Base-by-base conservation (phyloP, 2,888 invertebrate genomes). In the Mythimna vitellina region DNA sequence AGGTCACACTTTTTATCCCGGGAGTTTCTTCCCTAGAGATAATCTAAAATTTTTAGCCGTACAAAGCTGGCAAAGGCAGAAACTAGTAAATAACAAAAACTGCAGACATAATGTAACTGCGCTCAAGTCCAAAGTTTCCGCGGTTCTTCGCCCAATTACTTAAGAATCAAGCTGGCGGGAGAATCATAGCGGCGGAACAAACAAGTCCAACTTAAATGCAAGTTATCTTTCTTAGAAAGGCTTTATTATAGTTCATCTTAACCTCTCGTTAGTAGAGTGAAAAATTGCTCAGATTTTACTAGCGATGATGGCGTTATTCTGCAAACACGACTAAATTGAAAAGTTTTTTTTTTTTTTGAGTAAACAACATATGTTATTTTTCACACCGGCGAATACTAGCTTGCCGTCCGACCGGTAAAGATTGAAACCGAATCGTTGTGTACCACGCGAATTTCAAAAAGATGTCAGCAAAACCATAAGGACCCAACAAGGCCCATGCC, bases 121-220 rank as follows among this genome's bases (percentile, higher is more conserved):
- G 32, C n/a, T 56, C 2, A 67, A 70, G 71, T 77, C 56, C 70
- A 38, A 58, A 85, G 81, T 73, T 77, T 60, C 29, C 64, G 83
- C 67, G 38, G 38, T 66, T 54, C 20, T 38, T 17, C 32, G 9
- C 17, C 42, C 78, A 85, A 86, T 86, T 85, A 86, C 81, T 82
- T 74, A 78, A 82, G 76, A 73, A 66, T 58, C 61, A 83, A 76
- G 73, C 70, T 70, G 58, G 53, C 8, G 56, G 78, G 63, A 35
- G 76, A 73, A 76, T 76, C 73, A 76, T 80, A 82, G 69, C 42
- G 32, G n/a, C 60, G 67, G 54, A 73, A 60, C 84, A 67, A 85
- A 78, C 69, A 75, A 77, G 46, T 51, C 63, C 35, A 67, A 65
- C 57, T 80, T 65, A 12, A 79, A 68, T 51, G 72, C 61, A 74